A percentile compares a stretch with the other conserved stretches of the same genome.
Evolutionary conservation across 2,888 invertebrate genomes (phyloP).

Genomic region (Drosophila ezoana): DNA sequence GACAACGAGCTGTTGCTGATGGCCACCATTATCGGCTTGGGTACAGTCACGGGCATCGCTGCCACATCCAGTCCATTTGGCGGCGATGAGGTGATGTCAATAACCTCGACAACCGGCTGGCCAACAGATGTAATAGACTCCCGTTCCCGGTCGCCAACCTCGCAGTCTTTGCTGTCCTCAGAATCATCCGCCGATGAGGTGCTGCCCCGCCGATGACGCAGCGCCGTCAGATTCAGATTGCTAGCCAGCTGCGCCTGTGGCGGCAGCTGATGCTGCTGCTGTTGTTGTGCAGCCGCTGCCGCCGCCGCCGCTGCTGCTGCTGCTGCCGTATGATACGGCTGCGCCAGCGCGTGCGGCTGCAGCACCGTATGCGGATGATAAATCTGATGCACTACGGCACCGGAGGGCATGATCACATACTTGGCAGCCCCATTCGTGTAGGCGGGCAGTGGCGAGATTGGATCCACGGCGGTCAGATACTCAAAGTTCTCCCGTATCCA

Average conservation of each 20-base stretch:
- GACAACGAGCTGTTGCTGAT: slow-evolving; percentile 65
- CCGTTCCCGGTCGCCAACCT: slow-evolving; percentile 76
- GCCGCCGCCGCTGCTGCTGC: slow-evolving; percentile 25
- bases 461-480: slow-evolving; percentile 79
- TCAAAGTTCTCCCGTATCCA: slow-evolving; percentile 85
- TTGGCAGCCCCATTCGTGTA: slow-evolving; percentile 69
- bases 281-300: slow-evolving; percentile 47
- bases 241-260: slow-evolving; percentile 63
- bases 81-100: slow-evolving; percentile 77
- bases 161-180: slow-evolving; percentile 85
- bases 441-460: slow-evolving; percentile 78
- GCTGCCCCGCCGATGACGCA: slow-evolving; percentile 83
- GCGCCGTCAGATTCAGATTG: slow-evolving; percentile 56
- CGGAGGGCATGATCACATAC: slow-evolving; percentile 78
- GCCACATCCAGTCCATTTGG: slow-evolving; percentile 60
- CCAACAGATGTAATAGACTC: slow-evolving; percentile 19
- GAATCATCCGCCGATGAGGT: slow-evolving; percentile 85
- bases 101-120: slow-evolving; percentile 59
- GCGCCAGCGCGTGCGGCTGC: slow-evolving; percentile 60
- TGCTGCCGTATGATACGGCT: slow-evolving; percentile 56
- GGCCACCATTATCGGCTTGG: slow-evolving; percentile 45
- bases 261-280: slow-evolving; percentile 51
- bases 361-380: slow-evolving; percentile 68
- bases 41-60: slow-evolving; percentile 49
- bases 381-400: slow-evolving; percentile 72